Base-by-base conservation (phyloP, 2,888 invertebrate species). In the Heteromurus nitidus region DNA sequence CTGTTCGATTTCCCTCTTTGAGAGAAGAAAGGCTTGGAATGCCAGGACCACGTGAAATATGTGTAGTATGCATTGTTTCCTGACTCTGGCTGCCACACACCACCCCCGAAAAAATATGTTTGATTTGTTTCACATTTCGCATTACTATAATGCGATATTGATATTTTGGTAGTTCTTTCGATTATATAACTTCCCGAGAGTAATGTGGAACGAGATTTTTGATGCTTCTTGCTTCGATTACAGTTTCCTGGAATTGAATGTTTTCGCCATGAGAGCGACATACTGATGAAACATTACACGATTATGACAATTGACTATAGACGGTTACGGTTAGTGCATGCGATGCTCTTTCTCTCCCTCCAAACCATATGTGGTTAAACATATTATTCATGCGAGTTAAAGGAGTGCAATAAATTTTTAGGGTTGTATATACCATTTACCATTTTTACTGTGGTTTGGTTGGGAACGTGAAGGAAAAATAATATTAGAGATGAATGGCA, bases 321-420 rank as follows among this genome's bases (percentile, higher is more conserved):
- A 68, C 53, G 50, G 50, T 50, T 28, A 67, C 67, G 67, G 67
- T 47, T 68, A 68, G 20, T 47, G 22, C 53, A 31, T 31, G 68
- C 28, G n/a, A n/a, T n/a, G n/a, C n/a, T 68, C 68, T 53, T 53
- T n/a, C n/a, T n/a, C n/a, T n/a, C 53, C 22, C 68, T 50, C 20
- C 68, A 68, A 68, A 68, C 68, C 68, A 68, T 68, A 68, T 68
- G 68, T 68, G 68, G 68, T 68, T 68, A 68, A 68, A 68, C 68
- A 68, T 68, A 53, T 68, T 68, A 68, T 53, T 68, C 50, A 68
- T 18, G n/a, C n/a, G 53, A 30, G 50, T 68, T 50, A 53, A 50
- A 50, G 68, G 50, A 30, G 7, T 53, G 50, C 30, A 68, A 68
- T 68, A 68, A 68, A 68, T 68, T 68, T 67, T 68, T 68, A 68